A percentile compares a stretch with the other conserved stretches of the same genome.
Evolutionary conservation across 2,797 vertebrate species (phyloP).

Genomic region (Momotus momota): DNA sequence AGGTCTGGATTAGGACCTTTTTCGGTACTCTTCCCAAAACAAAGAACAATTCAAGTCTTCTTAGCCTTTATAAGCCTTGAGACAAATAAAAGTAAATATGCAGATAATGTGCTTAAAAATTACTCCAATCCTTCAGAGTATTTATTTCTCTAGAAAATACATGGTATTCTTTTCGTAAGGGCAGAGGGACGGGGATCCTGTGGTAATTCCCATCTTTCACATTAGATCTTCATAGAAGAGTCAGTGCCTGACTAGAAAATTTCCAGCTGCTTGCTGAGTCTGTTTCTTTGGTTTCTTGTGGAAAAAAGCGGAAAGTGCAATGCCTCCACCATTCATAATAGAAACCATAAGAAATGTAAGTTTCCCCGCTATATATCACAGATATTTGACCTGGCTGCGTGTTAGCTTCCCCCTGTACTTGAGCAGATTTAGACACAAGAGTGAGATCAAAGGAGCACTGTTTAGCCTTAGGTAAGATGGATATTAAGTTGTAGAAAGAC

Average conservation of each 20-base stretch:
- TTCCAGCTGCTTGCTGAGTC: neutral
- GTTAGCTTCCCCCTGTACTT: neutral
- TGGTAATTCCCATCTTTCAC: neutral
- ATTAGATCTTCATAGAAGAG: neutral
- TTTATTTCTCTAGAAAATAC: neutral
- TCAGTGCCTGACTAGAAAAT: neutral
- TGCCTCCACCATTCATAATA: neutral
- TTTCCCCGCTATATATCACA: neutral
- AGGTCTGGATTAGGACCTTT: constrained; percentile 29
- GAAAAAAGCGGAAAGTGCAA: neutral
- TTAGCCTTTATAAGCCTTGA: neutral
- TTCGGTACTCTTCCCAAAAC: neutral
- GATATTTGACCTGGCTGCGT: neutral
- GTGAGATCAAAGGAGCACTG: neutral
- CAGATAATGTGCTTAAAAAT: neutral
- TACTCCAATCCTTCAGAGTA: neutral
- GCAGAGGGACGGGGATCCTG: neutral
- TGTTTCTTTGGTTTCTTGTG: neutral
- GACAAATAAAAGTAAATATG: neutral
- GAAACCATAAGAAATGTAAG: neutral
- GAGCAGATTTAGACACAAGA: neutral
- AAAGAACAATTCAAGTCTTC: neutral
- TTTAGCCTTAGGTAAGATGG: neutral
- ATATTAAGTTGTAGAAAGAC: neutral
- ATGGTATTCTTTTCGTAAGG: neutral